Evolutionary conservation across 1,140 invertebrate genomes (phyloP), one percentile per base, ranked within the genome.

Genomic region (Ooceraea biroi): DNA sequence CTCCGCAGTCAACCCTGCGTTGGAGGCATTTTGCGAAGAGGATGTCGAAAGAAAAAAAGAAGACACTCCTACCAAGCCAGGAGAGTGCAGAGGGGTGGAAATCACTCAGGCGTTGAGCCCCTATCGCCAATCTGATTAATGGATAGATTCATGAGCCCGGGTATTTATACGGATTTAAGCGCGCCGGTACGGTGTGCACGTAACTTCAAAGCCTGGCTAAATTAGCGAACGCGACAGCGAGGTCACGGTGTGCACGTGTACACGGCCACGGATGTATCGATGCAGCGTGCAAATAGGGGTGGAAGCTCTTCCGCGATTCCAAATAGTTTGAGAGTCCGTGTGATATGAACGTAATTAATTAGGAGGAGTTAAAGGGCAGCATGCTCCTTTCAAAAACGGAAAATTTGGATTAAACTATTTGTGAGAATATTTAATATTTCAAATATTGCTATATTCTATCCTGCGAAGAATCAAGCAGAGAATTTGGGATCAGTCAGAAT

Each of bases 51-150:
- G 17, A 84, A 83, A 77, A 58, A 78, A 74, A 84, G n/a, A 36
- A 36, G 61, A 66, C 65, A 57, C 41, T 48, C 36, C 7, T 27
- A 11, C 17, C 0, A 61, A 90, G 86, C 14, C 12, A 17, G n/a
- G 22, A 58, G 55, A 4, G 11, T 46, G 61, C n/a, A 17, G n/a
- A 66, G 27, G 17, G 82, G 78, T 92, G 91, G 91, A 93, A 93
- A 92, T 93, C 91, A 93, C 91, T 93, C 89, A 92, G 90, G 91
- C 92, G 72, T 71, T 76, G 80, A 55, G 73, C 30, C 88, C 88
- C 90, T 92, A 92, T 91, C 92, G 88, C 89, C 90, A 87, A 93
- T 92, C 92, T 93, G 92, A 93, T 93, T 93, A 93, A 93, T 93
- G 91, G 92, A 89, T 87, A 90, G 91, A 92, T 92, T 92, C 89